Base-by-base conservation (phyloP, 2,797 vertebrate species). In the Gallinago stenura region DNA sequence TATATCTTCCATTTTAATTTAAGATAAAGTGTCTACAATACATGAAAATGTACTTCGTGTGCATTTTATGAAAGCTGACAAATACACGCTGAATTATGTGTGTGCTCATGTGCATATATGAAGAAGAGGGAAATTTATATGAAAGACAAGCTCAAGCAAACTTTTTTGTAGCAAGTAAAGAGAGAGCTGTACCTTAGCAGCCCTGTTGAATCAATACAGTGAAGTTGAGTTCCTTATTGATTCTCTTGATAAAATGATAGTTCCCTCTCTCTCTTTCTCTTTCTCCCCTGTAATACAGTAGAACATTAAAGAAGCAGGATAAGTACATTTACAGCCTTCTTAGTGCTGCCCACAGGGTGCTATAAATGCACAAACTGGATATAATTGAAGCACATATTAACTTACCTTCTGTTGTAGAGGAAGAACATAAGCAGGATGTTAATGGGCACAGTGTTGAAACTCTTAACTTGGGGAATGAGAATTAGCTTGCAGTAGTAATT, bases 401-500 rank as follows among this genome's bases (percentile, higher is more conserved):
- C 98, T 99, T 98, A 98, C 98, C 98, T 99, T 99, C 98, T 99
- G 99, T 98, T 99, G 97, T 98, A 98, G 97, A 98, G 98, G 98
- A 98, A 98, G 98, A 98, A 97, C 98, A 98, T 98, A 98, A 98
- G 98, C 98, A 98, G 97, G 98, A 97, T 89, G 98, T 97, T 99
- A 99, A 99, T 99, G 98, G 98, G 98, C 97, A 96, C 97, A 97
- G 98, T 93, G 98, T 98, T 98, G 98, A 98, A 98, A 97, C 98
- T 98, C 98, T 98, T 98, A 98, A 98, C 98, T 98, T 98, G 96
- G 98, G 98, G 98, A 97, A 97, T 97, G 98, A 93, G 98, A 99
- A 99, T 99, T 99, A 99, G 99, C 98, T 99, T 99, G 98, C 98
- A 98, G 98, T 97, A 98, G 98, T 99, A 98, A 99, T 99, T 99